Base-by-base conservation (phyloP, 2,888 invertebrate species). In the Tethea ocularis region DNA sequence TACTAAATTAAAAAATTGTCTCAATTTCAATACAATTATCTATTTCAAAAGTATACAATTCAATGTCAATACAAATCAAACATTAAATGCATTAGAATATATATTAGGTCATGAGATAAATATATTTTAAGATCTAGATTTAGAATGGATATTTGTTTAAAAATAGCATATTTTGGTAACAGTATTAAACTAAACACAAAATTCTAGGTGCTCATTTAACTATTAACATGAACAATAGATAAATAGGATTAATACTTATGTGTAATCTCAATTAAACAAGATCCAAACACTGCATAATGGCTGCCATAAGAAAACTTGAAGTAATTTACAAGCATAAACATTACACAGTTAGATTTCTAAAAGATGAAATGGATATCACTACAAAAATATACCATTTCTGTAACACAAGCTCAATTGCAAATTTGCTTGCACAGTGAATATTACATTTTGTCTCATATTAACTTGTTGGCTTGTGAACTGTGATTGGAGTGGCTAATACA, bases 311-410 rank as follows among this genome's bases (percentile, higher is more conserved):
- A n/a, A n/a, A n/a, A n/a, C 38, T 38, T n/a, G 6, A 38, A 36
- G 13, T 38, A 4, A 38, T 15, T 36, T 7, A n/a, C n/a, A 38
- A 38, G 38, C n/a, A n/a, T 38, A 6, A 38, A 33, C 53, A 38
- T 58, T 46, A 54, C 33, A 46, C 46, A 51, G 58, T 58, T 54
- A 46, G 20, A 46, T 46, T 46, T 10, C 20, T 20, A 46, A 46
- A 46, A 46, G 46, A 46, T 46, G 20, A 46, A 17, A 17, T 41
- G 41, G 46, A 20, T 20, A 46, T 46, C 46, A 46, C 46, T 20
- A 20, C 20, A 46, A 46, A 46, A 46, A n/a, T n/a, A 41, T 4
- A 36, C 7, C 13, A 33, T 13, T 33, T 33, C 33, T 33, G 33
- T 33, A 33, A 33, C 13, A 13, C 33, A 33, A 13, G 33, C 33